Conservation (phyloP, 2,888 invertebrate genomes). For the Phasia obesa region DNA sequence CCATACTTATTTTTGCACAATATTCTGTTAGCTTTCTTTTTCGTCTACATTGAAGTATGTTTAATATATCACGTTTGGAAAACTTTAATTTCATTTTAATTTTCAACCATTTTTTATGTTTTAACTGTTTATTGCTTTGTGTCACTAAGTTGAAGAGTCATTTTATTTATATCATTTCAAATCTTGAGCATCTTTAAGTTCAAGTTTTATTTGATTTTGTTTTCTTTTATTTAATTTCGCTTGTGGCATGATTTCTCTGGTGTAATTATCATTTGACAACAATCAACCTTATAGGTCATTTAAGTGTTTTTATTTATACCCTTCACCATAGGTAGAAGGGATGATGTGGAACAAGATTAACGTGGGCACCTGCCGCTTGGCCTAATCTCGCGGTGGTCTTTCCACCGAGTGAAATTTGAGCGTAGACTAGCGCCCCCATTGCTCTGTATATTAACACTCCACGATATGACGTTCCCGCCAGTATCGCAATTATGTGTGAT, state of each 20-base stretch:
- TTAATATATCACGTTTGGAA: slow-evolving; percentile 33
- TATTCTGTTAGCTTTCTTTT: slow-evolving; percentile 34
- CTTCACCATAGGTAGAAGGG: too few species aligned
- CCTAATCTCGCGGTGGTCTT: too few species aligned
- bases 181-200: slow-evolving; percentile 45
- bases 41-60: background rate
- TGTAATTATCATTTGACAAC: background rate
- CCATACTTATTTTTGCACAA: background rate
- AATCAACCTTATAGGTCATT: background rate
- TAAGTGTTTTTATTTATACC: background rate
- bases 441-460: too few species aligned
- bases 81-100: slow-evolving; percentile 27
- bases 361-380: too few species aligned
- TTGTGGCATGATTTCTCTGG: slow-evolving; percentile 53
- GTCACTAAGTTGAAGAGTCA: slow-evolving; percentile 35
- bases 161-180: slow-evolving; percentile 36
- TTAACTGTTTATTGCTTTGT: slow-evolving; percentile 20
- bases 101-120: background rate
- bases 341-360: too few species aligned
- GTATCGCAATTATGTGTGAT: too few species aligned
- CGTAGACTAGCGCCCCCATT: too few species aligned
- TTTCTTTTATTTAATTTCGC: slow-evolving; percentile 12
- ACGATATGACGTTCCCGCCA: too few species aligned
- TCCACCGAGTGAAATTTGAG: too few species aligned
- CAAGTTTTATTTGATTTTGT: background rate